Conservation (phyloP, 2,113 vertebrate species). For the Notothenia rossii region DNA sequence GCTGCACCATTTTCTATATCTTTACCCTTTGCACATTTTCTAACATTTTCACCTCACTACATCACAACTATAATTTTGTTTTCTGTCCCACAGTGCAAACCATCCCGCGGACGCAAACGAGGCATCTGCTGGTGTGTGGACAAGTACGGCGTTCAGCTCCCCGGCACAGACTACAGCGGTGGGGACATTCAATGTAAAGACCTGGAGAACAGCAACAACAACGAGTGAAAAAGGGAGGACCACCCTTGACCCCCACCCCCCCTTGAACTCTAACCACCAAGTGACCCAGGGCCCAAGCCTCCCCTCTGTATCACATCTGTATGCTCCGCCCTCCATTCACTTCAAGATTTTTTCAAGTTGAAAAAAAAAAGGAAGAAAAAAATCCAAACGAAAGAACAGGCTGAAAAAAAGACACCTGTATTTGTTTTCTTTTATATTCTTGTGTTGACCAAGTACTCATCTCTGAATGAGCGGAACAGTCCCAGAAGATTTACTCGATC, state of each 20-base stretch:
- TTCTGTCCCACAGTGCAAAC: constrained; percentile 90
- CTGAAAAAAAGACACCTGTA: constrained; percentile 80
- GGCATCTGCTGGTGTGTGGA: constrained; percentile 99
- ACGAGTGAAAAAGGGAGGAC: constrained; percentile 88
- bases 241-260: constrained; percentile 25
- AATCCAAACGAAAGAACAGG: constrained; percentile 67
- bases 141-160: constrained; percentile 96
- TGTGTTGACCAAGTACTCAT: constrained; percentile 80
- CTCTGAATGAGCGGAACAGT: constrained; percentile 69
- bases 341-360: constrained; percentile 72
- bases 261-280: constrained; percentile 69
- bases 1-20: no score
- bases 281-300: constrained; percentile 82
- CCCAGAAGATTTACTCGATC: constrained; percentile 68
- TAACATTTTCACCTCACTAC: constrained; percentile 5
- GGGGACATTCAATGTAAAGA: constrained; percentile 97
- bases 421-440: constrained; percentile 56
- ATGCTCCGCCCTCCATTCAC: constrained; percentile 79
- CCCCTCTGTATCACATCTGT: constrained; percentile 81
- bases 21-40: not conserved
- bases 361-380: constrained; percentile 43
- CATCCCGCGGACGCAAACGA: constrained; percentile 96
- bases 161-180: constrained; percentile 92
- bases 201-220: constrained; percentile 93
- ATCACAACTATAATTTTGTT: not conserved